Evolutionary conservation across 1,140 invertebrate genomes (phyloP).

Genomic region (Penaeus indicus): DNA sequence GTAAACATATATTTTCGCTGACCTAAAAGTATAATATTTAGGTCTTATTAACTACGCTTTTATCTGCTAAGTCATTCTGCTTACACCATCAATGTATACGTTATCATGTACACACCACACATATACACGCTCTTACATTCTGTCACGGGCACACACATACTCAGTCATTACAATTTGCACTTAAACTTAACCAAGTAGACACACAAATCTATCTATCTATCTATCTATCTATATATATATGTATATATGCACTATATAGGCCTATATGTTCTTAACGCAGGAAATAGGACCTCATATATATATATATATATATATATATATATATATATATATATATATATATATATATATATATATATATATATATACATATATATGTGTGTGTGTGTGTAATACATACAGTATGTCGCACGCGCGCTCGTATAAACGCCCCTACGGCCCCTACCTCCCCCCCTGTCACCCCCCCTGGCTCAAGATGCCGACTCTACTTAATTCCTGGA

Average conservation of each 20-base stretch:
- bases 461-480: background rate
- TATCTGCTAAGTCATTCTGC: no score
- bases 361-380: background rate
- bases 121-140: background rate
- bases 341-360: background rate
- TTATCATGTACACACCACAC: no score
- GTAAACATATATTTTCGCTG: no score
- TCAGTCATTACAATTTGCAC: background rate
- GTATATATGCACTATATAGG: background rate
- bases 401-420: no score
- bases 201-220: background rate
- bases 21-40: no score
- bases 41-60: no score
- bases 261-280: background rate
- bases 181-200: background rate
- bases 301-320: background rate
- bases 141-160: background rate
- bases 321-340: background rate
- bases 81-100: no score
- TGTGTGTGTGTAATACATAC: background rate
- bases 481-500: background rate
- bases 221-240: background rate
- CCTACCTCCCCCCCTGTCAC: background rate
- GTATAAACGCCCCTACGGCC: no score
- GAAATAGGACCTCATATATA: background rate